Base-by-base conservation (phyloP, 2,797 vertebrate genomes). In the Spinus olivaceus region DNA sequence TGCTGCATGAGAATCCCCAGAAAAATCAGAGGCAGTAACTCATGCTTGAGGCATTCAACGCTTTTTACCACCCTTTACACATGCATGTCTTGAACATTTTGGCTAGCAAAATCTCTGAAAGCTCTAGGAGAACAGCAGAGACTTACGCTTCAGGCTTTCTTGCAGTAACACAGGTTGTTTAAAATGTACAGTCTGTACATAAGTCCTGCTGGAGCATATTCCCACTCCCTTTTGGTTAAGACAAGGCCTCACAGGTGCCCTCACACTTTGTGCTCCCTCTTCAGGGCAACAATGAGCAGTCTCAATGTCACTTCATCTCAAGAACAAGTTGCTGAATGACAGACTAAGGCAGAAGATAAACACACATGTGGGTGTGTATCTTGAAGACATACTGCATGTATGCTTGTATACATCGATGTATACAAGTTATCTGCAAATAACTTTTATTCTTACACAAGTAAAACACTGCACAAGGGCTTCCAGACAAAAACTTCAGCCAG, bases 1-100 rank as follows among this genome's bases (percentile, higher is more conserved):
- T 61, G 71, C 47, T 86, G 44, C 18, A 49, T 71, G 94, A 80
- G 70, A 94, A 96, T 66, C 27, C 57, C 21, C n/a, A 91, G 44
- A 77, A 90, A 95, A 94, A 74, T n/a, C 30, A 53, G 78, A 54
- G 39, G n/a, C 8, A 37, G 39, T 49, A 70, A 73, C 8, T 67
- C 64, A 50, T 23, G 20, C 24, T 74, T 57, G 35, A 88, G 49
- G n/a, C 6, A 12, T 60, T 73, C 9, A 35, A 14, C 28, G 41
- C 32, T 67, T 89, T 83, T 78, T 60, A 53, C 8, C 22, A 35
- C 12, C 21, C 22, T 91, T 87, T 30, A 77, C 23, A 64, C 0
- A 6, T 5, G 8, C 11, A 18, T 1, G 5, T 20, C 44, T 77
- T 25, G 24, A 65, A 64, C 57, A 59, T 54, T 94, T 53, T 51